phyloP scores from a whole-genome alignment of 2,113 vertebrate genomes.

The Percopsis transmontana region DNA sequence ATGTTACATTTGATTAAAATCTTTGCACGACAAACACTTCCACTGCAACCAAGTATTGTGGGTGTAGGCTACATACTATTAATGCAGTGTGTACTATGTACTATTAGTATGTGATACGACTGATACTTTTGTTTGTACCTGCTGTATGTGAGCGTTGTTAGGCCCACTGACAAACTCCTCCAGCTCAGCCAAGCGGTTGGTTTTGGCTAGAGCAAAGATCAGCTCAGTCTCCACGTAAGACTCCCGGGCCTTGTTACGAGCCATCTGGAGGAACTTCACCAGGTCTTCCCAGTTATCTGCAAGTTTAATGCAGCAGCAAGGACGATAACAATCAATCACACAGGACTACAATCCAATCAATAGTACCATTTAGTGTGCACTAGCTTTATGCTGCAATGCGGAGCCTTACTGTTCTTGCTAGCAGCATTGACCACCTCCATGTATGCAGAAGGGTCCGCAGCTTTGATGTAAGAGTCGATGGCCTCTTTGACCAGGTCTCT shows the following conservation, averaged over 20 bases:
- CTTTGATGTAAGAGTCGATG: constrained; percentile 90
- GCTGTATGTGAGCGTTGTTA: constrained; percentile 92
- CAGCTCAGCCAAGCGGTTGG: constrained; percentile 86
- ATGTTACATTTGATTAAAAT: too few relatives aligned
- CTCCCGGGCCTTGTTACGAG: constrained; percentile 87
- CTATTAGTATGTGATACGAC: too few relatives aligned
- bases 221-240: constrained; percentile 91
- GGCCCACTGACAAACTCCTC: constrained; percentile 91
- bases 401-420: constrained; percentile 82
- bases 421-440: constrained; percentile 89
- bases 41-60: too few relatives aligned
- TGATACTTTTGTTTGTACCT: constrained; percentile 69
- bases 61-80: too few relatives aligned
- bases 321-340: background rate
- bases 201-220: constrained; percentile 93
- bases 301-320: constrained; percentile 20
- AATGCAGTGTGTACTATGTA: background rate
- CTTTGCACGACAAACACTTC: too few relatives aligned
- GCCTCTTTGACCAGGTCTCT: constrained; percentile 91
- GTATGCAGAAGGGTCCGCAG: constrained; percentile 86
- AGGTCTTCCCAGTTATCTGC: constrained; percentile 93
- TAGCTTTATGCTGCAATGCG: constrained; percentile 28
- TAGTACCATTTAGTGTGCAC: background rate
- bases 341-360: background rate
- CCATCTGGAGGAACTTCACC: constrained; percentile 94